Base-by-base conservation (phyloP, 2,797 vertebrate species). In the Helostoma temminkii region DNA sequence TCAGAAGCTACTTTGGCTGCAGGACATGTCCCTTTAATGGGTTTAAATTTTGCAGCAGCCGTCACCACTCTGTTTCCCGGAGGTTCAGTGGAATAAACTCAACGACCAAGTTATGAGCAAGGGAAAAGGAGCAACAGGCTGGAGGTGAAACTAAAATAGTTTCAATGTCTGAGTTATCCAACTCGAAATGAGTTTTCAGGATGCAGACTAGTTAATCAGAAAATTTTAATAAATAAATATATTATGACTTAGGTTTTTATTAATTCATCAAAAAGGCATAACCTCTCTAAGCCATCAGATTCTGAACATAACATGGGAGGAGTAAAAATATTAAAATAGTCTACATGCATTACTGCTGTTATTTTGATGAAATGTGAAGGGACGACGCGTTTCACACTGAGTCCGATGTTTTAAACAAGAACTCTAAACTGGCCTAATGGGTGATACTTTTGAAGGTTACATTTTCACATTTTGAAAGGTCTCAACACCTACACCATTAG, bases 31-130 rank as follows among this genome's bases (percentile, higher is more conserved):
- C 46, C 58, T 37, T 2, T 60, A 50, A 82, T 46, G 60, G 72
- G 54, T 78, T 74, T 75, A 66, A 56, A 81, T 57, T 52, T 63
- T 65, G 57, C 78, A 77, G 66, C 59, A 68, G 74, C 52, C 19
- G 12, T 65, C 66, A 54, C 37, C 45, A 3, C 50, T 60, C 62
- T 42, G 57, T 46, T 30, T 57, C 57, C 57, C 11, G 1, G 52
- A 60, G 49, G 63, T 65, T 61, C 30, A 21, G 55, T 43, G 54
- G 67, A 74, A 66, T 64, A 34, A 62, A 72, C 53, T 58, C 54
- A 56, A 73, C 32, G 56, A 56, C 60, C 43, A 59, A 55, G 39
- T 68, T 57, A 25, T 56, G 46, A 22, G 36, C 7, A 26, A 28
- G 19, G 52, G 34, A 54, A 37, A 70, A 16, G 45, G 50, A 78